Evolutionary conservation across 2,888 invertebrate species (phyloP), one percentile per base, ranked within the genome.

Genomic region (Drosophila atroscutellata): DNA sequence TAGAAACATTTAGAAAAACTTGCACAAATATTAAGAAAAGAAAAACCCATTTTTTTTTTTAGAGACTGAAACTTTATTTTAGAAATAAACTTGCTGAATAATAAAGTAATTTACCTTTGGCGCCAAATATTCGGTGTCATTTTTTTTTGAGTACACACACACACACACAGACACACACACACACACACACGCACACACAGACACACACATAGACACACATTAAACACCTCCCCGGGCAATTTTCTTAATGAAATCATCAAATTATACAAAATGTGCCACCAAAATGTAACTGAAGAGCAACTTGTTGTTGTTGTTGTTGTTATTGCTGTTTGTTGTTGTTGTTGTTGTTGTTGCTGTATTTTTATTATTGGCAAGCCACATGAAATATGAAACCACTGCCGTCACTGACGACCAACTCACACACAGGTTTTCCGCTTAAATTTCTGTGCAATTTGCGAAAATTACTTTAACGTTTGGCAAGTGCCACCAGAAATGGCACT

Each of bases 181-280:
- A 49, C 20, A 36, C 20, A 1, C n/a, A n/a, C n/a, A n/a, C n/a
- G n/a, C n/a, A n/a, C n/a, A n/a, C n/a, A n/a, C n/a, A n/a, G n/a
- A n/a, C 24, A 24, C 30, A 49, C 20, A 36, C 20, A 1, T 26
- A 24, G 28, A 32, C 15, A 24, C 45, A 34, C 20, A 36, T n/a
- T 61, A 52, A 60, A 50, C 64, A 2, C 32, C 18, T 34, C 37
- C 36, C 50, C 20, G 36, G 63, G 71, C 72, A 78, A 86, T 89
- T 86, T 84, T 78, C 81, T 81, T 81, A 85, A 89, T 85, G 84
- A 85, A 89, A 85, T 89, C 89, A 86, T 89, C 79, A 89, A 85
- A 86, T 85, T 85, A 86, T 76, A 73, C 79, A 75, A 78, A 85
- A 81, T 84, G 83, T 80, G 70, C 84, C 66, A 60, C 65, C 77